A percentile compares a stretch with the other conserved stretches of the same genome.
Evolutionary conservation across 2,797 vertebrate genomes (phyloP).

Genomic region (Neopelma chrysocephalum): DNA sequence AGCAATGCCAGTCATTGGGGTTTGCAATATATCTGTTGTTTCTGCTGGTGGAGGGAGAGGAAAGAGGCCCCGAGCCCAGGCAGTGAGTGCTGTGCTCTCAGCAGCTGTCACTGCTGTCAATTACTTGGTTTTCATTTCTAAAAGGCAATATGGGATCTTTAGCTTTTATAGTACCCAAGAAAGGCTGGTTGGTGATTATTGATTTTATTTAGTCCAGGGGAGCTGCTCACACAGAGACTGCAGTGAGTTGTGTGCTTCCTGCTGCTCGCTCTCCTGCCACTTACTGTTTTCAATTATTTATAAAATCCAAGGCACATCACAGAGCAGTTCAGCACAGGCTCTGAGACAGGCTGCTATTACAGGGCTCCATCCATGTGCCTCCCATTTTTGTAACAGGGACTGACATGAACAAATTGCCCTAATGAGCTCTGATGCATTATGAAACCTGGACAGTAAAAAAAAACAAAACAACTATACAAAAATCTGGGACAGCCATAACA

Average conservation of each 20-base stretch:
- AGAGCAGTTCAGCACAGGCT: slow-evolving; percentile 11
- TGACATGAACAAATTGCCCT: slow-evolving; percentile 50
- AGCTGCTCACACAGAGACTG: slow-evolving; percentile 60
- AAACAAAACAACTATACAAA: background rate
- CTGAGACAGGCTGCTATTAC: slow-evolving; percentile 25
- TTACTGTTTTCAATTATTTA: slow-evolving; percentile 70
- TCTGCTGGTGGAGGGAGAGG: slow-evolving; percentile 18
- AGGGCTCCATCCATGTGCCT: background rate
- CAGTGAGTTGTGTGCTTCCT: slow-evolving; percentile 29
- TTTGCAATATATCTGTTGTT: slow-evolving; percentile 46
- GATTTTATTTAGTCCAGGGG: slow-evolving; percentile 63
- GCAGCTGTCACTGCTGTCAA: slow-evolving; percentile 64
- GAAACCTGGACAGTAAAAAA: background rate
- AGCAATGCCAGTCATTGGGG: slow-evolving; percentile 1
- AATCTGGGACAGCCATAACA: background rate
- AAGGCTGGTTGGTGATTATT: slow-evolving; percentile 59
- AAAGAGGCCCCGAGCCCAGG: background rate
- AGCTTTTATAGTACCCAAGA: slow-evolving; percentile 60
- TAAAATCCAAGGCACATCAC: slow-evolving; percentile 57
- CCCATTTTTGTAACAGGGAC: slow-evolving; percentile 38
- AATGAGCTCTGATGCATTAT: background rate
- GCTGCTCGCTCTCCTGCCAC: slow-evolving; percentile 55
- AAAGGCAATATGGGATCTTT: slow-evolving; percentile 67
- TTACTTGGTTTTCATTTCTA: slow-evolving; percentile 66
- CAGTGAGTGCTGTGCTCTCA: slow-evolving; percentile 35